Conservation (phyloP, 2,113 vertebrate genomes). For the Petrocephalus zakoni region DNA sequence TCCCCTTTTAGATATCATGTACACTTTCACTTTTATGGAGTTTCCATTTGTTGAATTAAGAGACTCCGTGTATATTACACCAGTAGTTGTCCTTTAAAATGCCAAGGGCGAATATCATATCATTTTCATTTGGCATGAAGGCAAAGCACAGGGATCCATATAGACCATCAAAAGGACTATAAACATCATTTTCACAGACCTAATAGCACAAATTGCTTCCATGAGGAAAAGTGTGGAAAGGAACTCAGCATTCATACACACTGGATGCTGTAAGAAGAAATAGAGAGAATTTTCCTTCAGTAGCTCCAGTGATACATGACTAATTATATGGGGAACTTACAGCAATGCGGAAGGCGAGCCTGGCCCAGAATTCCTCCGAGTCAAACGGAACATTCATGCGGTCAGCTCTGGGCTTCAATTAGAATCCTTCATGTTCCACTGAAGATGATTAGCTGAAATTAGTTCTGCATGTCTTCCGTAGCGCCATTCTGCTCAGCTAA, state of each 20-base stretch:
- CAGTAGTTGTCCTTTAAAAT: background rate
- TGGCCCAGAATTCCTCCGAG: slow-evolving; percentile 34
- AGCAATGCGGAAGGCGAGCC: slow-evolving; percentile 21
- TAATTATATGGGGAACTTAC: slow-evolving; percentile 34
- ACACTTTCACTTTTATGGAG: background rate
- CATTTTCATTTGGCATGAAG: background rate
- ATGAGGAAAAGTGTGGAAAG: background rate
- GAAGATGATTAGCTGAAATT: slow-evolving; percentile 14
- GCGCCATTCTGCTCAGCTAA: background rate
- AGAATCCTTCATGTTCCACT: slow-evolving; percentile 11
- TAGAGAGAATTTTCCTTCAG: background rate
- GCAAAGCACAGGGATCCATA: background rate
- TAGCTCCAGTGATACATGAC: slow-evolving; percentile 18
- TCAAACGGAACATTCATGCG: slow-evolving; percentile 35
- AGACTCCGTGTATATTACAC: background rate
- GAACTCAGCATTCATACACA: background rate
- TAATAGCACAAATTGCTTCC: background rate
- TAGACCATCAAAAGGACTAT: background rate
- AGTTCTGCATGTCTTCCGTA: background rate
- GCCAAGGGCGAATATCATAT: background rate
- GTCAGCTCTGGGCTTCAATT: slow-evolving; percentile 21
- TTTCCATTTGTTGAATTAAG: background rate
- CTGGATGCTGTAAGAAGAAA: background rate
- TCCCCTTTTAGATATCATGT: background rate
- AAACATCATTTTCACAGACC: background rate